phyloP scores from a whole-genome alignment of 1,140 invertebrate genomes.

The Rhopalosiphum maidis region DNA sequence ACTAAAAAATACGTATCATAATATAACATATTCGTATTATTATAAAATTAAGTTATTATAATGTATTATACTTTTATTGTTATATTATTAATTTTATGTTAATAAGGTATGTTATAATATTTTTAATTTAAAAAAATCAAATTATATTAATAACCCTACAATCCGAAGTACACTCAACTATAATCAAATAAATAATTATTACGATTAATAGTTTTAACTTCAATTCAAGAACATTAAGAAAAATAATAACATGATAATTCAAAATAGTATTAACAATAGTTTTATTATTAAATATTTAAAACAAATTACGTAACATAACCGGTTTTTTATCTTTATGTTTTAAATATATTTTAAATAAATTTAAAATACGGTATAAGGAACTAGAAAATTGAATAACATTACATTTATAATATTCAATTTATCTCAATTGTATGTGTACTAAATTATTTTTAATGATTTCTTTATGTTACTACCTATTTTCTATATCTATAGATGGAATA shows the following conservation, averaged over 20 bases:
- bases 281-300: not conserved
- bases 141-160: not conserved
- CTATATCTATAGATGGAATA: not conserved
- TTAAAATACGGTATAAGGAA: not conserved
- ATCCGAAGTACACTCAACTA: not conserved
- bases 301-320: not conserved
- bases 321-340: slow-evolving; percentile 25
- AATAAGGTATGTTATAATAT: not conserved
- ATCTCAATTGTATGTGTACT: not conserved
- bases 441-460: not conserved
- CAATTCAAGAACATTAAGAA: not conserved
- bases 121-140: not conserved
- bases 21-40: no score
- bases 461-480: not conserved
- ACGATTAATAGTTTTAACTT: not conserved
- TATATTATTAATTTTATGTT: no score
- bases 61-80: no score
- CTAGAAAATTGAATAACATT: not conserved
- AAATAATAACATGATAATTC: not conserved
- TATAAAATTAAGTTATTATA: no score
- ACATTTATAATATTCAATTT: not conserved
- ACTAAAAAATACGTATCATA: no score
- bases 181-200: not conserved
- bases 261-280: not conserved
- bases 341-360: not conserved